Evolutionary conservation across 2,797 vertebrate genomes (phyloP), one percentile per base, ranked within the genome.

Genomic region (Falco novaeseelandiae): DNA sequence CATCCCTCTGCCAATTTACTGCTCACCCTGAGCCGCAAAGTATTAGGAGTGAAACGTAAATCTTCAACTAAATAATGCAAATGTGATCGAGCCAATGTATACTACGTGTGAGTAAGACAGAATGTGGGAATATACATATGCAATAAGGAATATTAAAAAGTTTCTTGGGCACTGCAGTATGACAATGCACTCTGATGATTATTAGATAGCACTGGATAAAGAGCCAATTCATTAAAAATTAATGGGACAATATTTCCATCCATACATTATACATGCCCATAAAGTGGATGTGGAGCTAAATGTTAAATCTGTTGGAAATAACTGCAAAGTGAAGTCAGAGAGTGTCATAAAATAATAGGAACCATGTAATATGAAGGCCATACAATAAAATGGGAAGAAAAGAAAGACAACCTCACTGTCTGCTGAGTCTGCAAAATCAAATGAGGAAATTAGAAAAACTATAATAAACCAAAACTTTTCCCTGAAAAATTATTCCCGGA

Each of bases 211-310:
- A 70, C 83, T 95, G 93, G 96, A 97, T 97, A 96, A 97, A 96
- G 94, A 97, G 96, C 88, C 95, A 96, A 97, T 98, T 97, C 97
- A 97, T 98, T 98, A 97, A 98, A 98, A 97, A 97, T 97, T 97
- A 98, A 98, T 90, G 86, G 93, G 65, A 94, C 73, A 90, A 93
- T 93, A 97, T 95, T 95, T 94, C 92, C 93, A 95, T 93, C 94
- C 96, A 97, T 96, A 98, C 96, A 98, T 97, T 98, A 98, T 96
- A 97, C 96, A 97, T 95, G 95, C 66, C 91, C 94, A 96, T 97
- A 97, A 98, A 98, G 96, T 63, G 85, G 87, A 98, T 95, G 96
- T 70, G 96, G 97, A 97, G 97, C 94, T 97, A 97, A 94, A 96
- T 74, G 96, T 95, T 97, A 97, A 96, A 97, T 97, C 96, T 95